A percentile compares a stretch with the other conserved stretches of the same genome.
Evolutionary conservation across 2,888 invertebrate genomes (phyloP).

Genomic region (Folsomia manolachei): DNA sequence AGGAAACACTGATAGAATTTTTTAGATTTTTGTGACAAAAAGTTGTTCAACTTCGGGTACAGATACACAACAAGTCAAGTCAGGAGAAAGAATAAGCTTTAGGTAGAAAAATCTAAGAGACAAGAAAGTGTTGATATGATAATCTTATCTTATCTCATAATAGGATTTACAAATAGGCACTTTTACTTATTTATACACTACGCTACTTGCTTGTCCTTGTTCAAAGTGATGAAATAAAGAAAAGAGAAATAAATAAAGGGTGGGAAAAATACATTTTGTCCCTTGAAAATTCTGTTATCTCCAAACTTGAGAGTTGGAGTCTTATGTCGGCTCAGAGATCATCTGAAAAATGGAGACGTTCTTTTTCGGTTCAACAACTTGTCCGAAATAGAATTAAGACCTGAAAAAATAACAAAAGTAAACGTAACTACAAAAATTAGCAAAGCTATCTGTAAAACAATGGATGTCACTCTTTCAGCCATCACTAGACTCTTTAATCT

Average conservation of each 20-base stretch:
- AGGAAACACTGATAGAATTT: slow-evolving; percentile 14
- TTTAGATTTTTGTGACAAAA: slow-evolving; percentile 3
- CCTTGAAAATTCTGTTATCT: too few relatives aligned
- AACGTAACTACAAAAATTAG: too few relatives aligned
- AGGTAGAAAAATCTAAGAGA: background rate
- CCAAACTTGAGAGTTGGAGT: too few relatives aligned
- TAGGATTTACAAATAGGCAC: slow-evolving; percentile 4
- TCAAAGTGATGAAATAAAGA: background rate
- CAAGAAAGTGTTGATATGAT: background rate
- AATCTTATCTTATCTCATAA: background rate
- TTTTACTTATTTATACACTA: background rate
- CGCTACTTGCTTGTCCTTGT: background rate
- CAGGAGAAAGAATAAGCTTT: background rate
- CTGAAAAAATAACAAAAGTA: too few relatives aligned
- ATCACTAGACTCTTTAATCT: too few relatives aligned
- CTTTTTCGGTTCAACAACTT: too few relatives aligned
- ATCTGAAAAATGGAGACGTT: too few relatives aligned
- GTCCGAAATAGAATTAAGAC: too few relatives aligned
- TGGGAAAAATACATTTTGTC: background rate
- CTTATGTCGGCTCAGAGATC: too few relatives aligned
- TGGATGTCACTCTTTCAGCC: too few relatives aligned
- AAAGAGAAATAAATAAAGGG: background rate
- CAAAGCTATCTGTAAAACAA: too few relatives aligned
- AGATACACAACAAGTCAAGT: background rate
- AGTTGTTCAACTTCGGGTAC: background rate